phyloP scores from a whole-genome alignment of 1,140 invertebrate genomes.

The Leguminivora glycinivorella region DNA sequence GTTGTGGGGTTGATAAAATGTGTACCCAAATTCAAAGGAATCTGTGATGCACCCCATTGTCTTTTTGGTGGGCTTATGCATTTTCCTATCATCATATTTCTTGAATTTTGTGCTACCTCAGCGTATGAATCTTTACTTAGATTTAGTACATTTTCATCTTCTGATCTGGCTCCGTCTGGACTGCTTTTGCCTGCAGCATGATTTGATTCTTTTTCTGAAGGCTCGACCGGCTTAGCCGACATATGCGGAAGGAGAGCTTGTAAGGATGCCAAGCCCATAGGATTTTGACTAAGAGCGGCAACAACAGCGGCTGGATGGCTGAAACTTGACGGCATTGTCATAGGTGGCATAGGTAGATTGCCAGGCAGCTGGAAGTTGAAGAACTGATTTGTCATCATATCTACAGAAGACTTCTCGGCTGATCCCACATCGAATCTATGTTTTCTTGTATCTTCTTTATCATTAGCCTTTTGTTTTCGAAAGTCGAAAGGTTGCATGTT shows the following conservation, averaged over 20 bases:
- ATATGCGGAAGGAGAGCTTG: slow-evolving; percentile 72
- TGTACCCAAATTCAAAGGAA: slow-evolving; percentile 92
- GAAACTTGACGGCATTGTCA: slow-evolving; percentile 72
- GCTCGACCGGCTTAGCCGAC: slow-evolving; percentile 55
- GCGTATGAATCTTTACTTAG: slow-evolving; percentile 81
- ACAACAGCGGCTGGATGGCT: slow-evolving; percentile 80
- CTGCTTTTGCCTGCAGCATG: slow-evolving; percentile 45
- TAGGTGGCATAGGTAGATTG: slow-evolving; percentile 82
- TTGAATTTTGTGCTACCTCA: slow-evolving; percentile 64
- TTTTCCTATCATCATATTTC: slow-evolving; percentile 83
- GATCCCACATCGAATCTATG: slow-evolving; percentile 69
- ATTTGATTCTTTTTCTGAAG: slow-evolving; percentile 49
- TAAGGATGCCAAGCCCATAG: slow-evolving; percentile 69
- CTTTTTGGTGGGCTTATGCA: slow-evolving; percentile 93
- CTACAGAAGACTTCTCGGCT: slow-evolving; percentile 74
- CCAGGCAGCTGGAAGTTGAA: slow-evolving; percentile 81
- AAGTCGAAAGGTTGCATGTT: slow-evolving; percentile 98
- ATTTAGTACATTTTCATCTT: slow-evolving; percentile 86
- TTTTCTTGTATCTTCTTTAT: slow-evolving; percentile 70
- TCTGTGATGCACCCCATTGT: slow-evolving; percentile 89
- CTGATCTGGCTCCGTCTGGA: slow-evolving; percentile 78
- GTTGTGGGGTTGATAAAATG: slow-evolving; percentile 95
- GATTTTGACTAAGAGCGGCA: slow-evolving; percentile 75
- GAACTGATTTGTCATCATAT: slow-evolving; percentile 80
- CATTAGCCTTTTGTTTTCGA: slow-evolving; percentile 80